Base-by-base conservation (phyloP, 2,113 vertebrate genomes). In the Protobothrops flavoviridis region DNA sequence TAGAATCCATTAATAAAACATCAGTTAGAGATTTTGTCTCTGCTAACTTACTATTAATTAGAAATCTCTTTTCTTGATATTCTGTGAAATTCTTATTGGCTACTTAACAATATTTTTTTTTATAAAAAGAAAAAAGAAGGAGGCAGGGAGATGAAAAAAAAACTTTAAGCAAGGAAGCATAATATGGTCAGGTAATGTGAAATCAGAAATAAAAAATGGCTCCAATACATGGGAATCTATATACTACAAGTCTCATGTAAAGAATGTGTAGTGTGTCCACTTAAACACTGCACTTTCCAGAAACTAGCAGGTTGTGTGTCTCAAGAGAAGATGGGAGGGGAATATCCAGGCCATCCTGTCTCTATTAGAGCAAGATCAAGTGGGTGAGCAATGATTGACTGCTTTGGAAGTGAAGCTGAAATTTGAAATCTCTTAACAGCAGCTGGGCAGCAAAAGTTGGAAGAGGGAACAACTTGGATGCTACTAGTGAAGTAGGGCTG, bases 21-120 rank as follows among this genome's bases (percentile, higher is more conserved):
- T 93, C 43, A 52, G 52, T 86, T 85, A 57, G 61, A 93, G 52
- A 43, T 85, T 93, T 13, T n/a, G 20, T 45, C 43, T 89, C 53
- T 85, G 43, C 57, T 85, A 89, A 89, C 13, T 2, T 85, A 24
- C 59, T n/a, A 59, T 90, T 93, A 61, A 85, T 21, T 85, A 8
- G 69, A 55, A 88, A 52, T 86, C 92, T 93, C 53, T 85, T 55
- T 93, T 48, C 69, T 93, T 81, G 53, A 85, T 88, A 87, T 50
- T 48, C 87, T 64, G 86, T 88, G 15, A 74, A 90, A 90, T 74
- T 43, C 17, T 90, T 85, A n/a, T 33, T 93, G 88, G 92, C 92
- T 50, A 50, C 48, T 50, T 50, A 50, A 50, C 48, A 50, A 50
- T 50, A 50, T 9, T 50, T 50, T 50, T 48, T 50, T 21, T 89